Evolutionary conservation across 2,888 invertebrate species (phyloP).

Genomic region (Sesia apiformis): DNA sequence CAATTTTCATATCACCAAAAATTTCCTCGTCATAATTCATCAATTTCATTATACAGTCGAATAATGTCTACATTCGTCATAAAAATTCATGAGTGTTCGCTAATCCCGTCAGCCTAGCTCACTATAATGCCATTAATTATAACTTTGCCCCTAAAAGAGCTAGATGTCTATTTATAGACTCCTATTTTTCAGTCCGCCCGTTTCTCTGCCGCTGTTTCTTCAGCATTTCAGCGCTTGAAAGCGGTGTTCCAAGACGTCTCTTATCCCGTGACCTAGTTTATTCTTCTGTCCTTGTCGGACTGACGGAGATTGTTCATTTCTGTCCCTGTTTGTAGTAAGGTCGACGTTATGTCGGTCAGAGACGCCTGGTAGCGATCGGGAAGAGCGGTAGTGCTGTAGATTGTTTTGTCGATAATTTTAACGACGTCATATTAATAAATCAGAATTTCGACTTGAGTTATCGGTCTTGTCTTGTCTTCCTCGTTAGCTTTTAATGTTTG

Average conservation of each 20-base stretch:
- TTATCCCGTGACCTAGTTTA: slow-evolving; percentile 69
- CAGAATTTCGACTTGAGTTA: no score
- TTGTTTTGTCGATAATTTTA: background rate
- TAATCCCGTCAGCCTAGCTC: background rate
- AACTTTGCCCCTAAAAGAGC: slow-evolving; percentile 23
- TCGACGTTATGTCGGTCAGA: slow-evolving; percentile 65
- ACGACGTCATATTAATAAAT: no score
- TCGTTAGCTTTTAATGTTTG: no score
- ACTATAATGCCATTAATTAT: slow-evolving; percentile 26
- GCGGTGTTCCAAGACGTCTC: slow-evolving; percentile 43
- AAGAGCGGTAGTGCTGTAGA: slow-evolving; percentile 35
- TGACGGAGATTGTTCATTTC: slow-evolving; percentile 12
- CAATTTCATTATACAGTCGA: no score
- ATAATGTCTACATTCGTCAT: no score
- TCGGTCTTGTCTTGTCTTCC: no score
- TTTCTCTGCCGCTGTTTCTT: slow-evolving; percentile 23
- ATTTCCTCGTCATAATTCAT: no score
- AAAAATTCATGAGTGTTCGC: no score
- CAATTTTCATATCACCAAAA: no score
- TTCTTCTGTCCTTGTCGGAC: slow-evolving; percentile 26
- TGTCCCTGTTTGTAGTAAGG: slow-evolving; percentile 49
- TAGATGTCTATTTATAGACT: slow-evolving; percentile 44
- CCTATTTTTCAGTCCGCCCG: slow-evolving; percentile 36
- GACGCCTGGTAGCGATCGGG: slow-evolving; percentile 53
- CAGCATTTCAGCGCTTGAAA: slow-evolving; percentile 54